Conservation (phyloP, 1,140 invertebrate species). For the Eufriesea mexicana region DNA sequence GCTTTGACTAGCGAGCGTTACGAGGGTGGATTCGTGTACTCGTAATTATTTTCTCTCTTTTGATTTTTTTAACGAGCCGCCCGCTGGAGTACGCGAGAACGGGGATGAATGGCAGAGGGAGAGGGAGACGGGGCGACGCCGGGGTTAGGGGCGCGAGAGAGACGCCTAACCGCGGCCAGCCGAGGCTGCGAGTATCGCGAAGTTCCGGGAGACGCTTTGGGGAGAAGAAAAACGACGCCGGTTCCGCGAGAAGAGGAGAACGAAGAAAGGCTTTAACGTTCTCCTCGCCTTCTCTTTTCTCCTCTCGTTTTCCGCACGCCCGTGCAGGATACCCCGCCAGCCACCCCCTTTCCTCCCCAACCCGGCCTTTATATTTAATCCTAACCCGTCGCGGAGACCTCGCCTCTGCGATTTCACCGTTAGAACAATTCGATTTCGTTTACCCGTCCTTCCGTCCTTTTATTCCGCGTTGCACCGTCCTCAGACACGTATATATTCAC, state of each 20-base stretch:
- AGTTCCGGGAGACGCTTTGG: neutral
- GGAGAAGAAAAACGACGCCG: slow-evolving; percentile 1
- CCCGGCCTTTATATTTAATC: too few species aligned
- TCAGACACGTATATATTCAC: too few species aligned
- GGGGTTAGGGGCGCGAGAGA: neutral
- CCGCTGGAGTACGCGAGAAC: slow-evolving; percentile 24
- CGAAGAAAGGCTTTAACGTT: slow-evolving; percentile 27
- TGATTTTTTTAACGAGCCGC: slow-evolving; percentile 63
- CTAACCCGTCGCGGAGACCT: too few species aligned
- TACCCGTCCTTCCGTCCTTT: too few species aligned
- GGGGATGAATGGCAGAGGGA: slow-evolving; percentile 12
- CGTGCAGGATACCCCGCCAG: neutral
- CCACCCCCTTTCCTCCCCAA: neutral
- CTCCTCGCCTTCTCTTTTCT: neutral
- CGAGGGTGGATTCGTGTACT: slow-evolving; percentile 60
- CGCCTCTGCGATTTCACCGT: too few species aligned
- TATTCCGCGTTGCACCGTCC: too few species aligned
- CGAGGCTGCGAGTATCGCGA: neutral
- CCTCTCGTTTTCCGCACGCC: neutral
- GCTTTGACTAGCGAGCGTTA: slow-evolving; percentile 69
- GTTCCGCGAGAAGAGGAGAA: neutral
- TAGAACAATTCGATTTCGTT: too few species aligned
- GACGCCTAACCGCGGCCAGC: neutral
- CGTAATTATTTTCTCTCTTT: slow-evolving; percentile 67
- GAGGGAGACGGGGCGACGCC: neutral